These are phyloP conservation scores for Triplophysa yarkandensis DNA, from an alignment of 2,797 vertebrate genomes.

Conservation along the genomic window DNA sequence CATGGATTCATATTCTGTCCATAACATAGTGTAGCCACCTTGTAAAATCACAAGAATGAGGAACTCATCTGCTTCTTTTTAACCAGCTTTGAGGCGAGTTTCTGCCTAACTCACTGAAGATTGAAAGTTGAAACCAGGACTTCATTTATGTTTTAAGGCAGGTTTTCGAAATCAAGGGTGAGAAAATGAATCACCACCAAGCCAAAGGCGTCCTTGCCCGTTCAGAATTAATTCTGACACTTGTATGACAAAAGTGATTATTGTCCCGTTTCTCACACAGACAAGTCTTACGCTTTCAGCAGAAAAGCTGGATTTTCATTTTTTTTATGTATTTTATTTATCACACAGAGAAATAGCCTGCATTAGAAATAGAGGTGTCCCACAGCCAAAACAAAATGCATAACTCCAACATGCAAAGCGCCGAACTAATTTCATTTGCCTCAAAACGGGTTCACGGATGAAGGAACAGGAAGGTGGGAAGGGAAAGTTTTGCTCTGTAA, in stretches of 20 bases:
- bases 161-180: neutral
- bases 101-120: slow-evolving; percentile 11
- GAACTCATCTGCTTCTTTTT: slow-evolving; percentile 35
- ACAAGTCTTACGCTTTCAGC: slow-evolving; percentile 34
- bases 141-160: slow-evolving; percentile 18
- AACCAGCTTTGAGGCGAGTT: slow-evolving; percentile 26
- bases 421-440: slow-evolving; percentile 55
- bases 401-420: slow-evolving; percentile 4
- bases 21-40: slow-evolving; percentile 22
- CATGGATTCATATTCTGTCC: slow-evolving; percentile 28
- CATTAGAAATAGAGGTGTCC: slow-evolving; percentile 54
- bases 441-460: slow-evolving; percentile 36
- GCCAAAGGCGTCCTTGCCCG: slow-evolving; percentile 21
- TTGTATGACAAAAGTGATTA: slow-evolving; percentile 57
- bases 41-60: slow-evolving; percentile 32
- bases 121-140: slow-evolving; percentile 27
- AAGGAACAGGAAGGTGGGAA: slow-evolving; percentile 6
- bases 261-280: slow-evolving; percentile 57
- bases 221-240: slow-evolving; percentile 42
- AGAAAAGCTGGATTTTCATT: slow-evolving; percentile 22
- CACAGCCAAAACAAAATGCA: slow-evolving; percentile 57
- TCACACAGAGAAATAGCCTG: slow-evolving; percentile 63
- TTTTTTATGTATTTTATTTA: slow-evolving; percentile 70
- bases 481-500: slow-evolving; percentile 26
- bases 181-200: slow-evolving; percentile 37